Base-by-base conservation (phyloP, 2,797 vertebrate genomes). In the Hypotaenidia okinawae region DNA sequence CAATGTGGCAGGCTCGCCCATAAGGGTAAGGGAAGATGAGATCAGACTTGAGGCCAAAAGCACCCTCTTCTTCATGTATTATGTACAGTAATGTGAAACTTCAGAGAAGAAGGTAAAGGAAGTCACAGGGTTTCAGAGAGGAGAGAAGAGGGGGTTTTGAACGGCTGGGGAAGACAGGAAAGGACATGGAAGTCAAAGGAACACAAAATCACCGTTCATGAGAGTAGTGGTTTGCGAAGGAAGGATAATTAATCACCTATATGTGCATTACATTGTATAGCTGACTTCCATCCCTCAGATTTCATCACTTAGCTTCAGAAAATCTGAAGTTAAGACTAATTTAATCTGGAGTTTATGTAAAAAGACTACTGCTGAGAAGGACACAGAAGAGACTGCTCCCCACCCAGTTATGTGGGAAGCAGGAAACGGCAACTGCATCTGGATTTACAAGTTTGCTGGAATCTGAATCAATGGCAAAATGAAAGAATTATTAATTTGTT, bases 381-480 rank as follows among this genome's bases (percentile, higher is more conserved):
- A 51, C 3, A 6, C 66, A 69, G 41, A 81, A 17, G 16, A 81
- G 59, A 91, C 25, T 27, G 28, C 47, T 94, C 75, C 73, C 66
- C 35, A 49, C 59, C 18, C 62, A n/a, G 21, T 66, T 86, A 58
- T 22, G 39, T 93, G 62, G 73, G 76, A 84, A 80, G 37, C 84
- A 86, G 87, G 89, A 96, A 89, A 94, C 39, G 21, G 59, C 76
- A 76, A 37, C 82, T 76, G 16, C 35, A 35, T 72, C 69, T 33
- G 16, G 58, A 64, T 88, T 62, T 75, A 49, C n/a, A 84, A 39
- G 17, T 78, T 80, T 61, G 10, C 37, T 55, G 86, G 39, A 49
- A 75, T 77, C 54, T 87, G 64, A 81, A 93, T 52, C 33, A 57
- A 2, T 77, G 64, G 58, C 68, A 24, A 92, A 91, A 75, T 59